These are phyloP conservation scores for Paratilapia polleni DNA, from an alignment of 2,113 vertebrate genomes.

Conservation along the genomic window DNA sequence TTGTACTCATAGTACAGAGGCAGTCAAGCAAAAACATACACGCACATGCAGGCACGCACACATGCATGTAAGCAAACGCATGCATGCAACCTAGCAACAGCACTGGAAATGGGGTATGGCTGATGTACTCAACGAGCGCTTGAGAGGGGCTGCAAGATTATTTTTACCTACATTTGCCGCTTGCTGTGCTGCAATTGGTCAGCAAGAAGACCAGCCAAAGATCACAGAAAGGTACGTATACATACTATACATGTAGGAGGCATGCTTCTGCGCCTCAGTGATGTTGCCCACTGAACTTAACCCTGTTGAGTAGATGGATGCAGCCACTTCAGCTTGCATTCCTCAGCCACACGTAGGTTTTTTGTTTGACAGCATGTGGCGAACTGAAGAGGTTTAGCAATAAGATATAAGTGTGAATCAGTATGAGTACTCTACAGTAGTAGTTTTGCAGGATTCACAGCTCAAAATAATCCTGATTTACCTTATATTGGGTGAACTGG, in stretches of 20 bases:
- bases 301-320: conserved; percentile 14
- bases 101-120: neutral
- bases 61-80: conserved; percentile 6
- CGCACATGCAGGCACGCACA: conserved; percentile 6
- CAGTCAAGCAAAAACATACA: conserved; percentile 45
- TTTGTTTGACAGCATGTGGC: neutral
- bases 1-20: conserved; percentile 44
- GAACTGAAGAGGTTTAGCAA: neutral
- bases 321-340: conserved; percentile 5
- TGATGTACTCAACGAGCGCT: conserved; percentile 12
- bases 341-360: neutral
- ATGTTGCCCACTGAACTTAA: neutral
- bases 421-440: neutral
- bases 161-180: neutral
- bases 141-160: neutral
- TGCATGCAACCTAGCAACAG: conserved; percentile 60
- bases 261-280: conserved; percentile 6
- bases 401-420: neutral
- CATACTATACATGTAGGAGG: neutral
- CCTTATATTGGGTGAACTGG: neutral
- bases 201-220: neutral
- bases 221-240: neutral
- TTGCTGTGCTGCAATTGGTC: neutral
- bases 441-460: neutral
- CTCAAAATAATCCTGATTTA: neutral